Percentiles rank a stretch among this genome's conserved stretches.
Conservation (phyloP, 2,888 invertebrate species). For the Congeria kusceri region DNA sequence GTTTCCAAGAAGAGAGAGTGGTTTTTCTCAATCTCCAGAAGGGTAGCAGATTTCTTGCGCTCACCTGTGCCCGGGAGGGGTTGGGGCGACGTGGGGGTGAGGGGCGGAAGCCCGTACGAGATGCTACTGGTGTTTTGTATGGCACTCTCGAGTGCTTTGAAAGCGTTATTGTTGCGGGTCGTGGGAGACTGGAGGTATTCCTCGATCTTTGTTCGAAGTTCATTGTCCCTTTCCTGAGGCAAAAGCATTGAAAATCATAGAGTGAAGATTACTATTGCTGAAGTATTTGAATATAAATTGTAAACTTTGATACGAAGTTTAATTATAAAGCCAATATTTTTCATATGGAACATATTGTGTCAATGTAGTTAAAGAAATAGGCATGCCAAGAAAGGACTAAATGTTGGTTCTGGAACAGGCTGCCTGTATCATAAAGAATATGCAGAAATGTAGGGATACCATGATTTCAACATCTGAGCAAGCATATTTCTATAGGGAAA, state of each 20-base stretch:
- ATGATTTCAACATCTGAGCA: too few relatives aligned
- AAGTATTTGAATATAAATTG: too few relatives aligned
- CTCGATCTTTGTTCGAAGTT: conserved; percentile 50
- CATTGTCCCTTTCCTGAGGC: conserved; percentile 35
- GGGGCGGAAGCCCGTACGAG: conserved; percentile 45
- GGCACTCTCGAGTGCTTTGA: conserved; percentile 53
- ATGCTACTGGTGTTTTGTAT: conserved; percentile 57
- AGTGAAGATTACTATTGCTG: too few relatives aligned
- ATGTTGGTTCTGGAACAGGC: too few relatives aligned
- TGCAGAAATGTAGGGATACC: too few relatives aligned
- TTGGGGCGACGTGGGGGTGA: conserved; percentile 44
- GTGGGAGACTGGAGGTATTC: conserved; percentile 57
- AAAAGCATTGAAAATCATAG: not conserved
- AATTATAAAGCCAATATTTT: too few relatives aligned
- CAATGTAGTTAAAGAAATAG: too few relatives aligned
- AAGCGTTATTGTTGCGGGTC: conserved; percentile 48
- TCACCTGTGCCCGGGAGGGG: conserved; percentile 64
- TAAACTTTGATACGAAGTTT: too few relatives aligned
- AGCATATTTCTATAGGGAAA: too few relatives aligned
- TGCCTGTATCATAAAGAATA: too few relatives aligned
- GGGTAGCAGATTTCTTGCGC: conserved; percentile 87
- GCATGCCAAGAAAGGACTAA: too few relatives aligned
- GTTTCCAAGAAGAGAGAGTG: conserved; percentile 94
- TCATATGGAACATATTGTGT: too few relatives aligned
- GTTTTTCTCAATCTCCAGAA: conserved; percentile 95